Base-by-base conservation (phyloP, 2,888 invertebrate species). In the Physocephala rufipes region DNA sequence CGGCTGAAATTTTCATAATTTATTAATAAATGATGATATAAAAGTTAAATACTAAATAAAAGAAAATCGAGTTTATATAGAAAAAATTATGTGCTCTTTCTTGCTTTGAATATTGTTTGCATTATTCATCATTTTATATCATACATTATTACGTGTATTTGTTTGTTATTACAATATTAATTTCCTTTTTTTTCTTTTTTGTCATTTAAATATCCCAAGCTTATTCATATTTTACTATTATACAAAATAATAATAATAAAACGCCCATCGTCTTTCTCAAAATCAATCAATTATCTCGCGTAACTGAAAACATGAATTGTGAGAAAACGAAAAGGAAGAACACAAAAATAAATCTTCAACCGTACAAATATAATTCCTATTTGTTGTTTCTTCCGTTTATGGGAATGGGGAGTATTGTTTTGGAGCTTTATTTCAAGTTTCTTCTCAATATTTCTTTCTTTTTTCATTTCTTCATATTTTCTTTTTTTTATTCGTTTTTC, bases 221-320 rank as follows among this genome's bases (percentile, higher is more conserved):
- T 67, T 67, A 67, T 26, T 45, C 67, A 45, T 67, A 67, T 26
- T 45, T 67, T 58, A 68, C 62, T 68, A 49, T 68, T 68, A 62
- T 68, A 68, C 68, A 68, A 68, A 62, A 68, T 68, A 43, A n/a
- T n/a, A n/a, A n/a, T n/a, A n/a, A 68, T 68, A 68, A 68, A 49
- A 36, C 62, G 68, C 51, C 61, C 15, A 21, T n/a, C 53, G 30
- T 59, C 36, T 59, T n/a, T 68, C 36, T 36, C 36, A 36, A 36
- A 36, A 36, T 9, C 36, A 7, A 36, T 68, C 62, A 68, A 51
- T n/a, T n/a, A n/a, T 62, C 15, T 61, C 68, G 61, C n/a, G 51
- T 24, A 55, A 30, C 24, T 24, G 28, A 58, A 58, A 58, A 36
- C 36, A 28, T 58, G 53, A 65, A 45, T 59, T 47, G n/a, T n/a